A percentile compares a stretch with the other conserved stretches of the same genome.
Conservation (phyloP, 1,140 invertebrate genomes). For the Teleogryllus occipitalis region DNA sequence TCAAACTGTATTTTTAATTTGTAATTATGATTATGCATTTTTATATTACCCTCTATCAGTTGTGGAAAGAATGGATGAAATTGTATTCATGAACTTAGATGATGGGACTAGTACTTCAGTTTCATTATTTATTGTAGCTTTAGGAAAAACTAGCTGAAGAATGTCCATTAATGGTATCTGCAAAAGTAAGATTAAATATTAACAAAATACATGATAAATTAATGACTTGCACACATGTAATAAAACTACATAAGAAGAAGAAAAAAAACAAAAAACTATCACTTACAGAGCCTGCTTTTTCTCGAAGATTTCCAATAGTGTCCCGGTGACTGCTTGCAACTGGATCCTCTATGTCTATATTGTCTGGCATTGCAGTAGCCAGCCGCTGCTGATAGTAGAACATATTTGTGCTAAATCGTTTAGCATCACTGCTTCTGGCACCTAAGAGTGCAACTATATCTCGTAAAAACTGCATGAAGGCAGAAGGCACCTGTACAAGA, state of each 20-base stretch:
- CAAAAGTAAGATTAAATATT: constrained; percentile 25
- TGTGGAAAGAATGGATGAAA: constrained; percentile 46
- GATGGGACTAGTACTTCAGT: constrained; percentile 47
- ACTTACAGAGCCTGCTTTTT: constrained; percentile 38
- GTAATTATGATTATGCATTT: background rate
- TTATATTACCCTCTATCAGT: constrained; percentile 42
- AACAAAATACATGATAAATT: background rate
- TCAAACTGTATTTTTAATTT: background rate
- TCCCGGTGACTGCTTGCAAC: constrained; percentile 34
- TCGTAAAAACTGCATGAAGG: constrained; percentile 48
- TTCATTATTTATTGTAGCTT: constrained; percentile 39
- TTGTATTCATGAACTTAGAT: constrained; percentile 42
- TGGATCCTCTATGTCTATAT: constrained; percentile 33
- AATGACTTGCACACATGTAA: too few species aligned
- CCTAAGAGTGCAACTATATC: constrained; percentile 44
- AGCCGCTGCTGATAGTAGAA: constrained; percentile 51
- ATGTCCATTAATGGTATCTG: constrained; percentile 48
- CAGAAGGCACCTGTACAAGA: constrained; percentile 34
- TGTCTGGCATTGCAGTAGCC: constrained; percentile 44
- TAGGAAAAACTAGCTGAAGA: constrained; percentile 45
- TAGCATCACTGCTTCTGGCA: constrained; percentile 40
- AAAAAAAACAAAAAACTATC: too few species aligned
- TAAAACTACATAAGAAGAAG: too few species aligned
- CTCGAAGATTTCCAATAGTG: constrained; percentile 38
- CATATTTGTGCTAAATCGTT: constrained; percentile 46